Conservation (phyloP, 2,888 invertebrate species). For the Latheticus oryzae region DNA sequence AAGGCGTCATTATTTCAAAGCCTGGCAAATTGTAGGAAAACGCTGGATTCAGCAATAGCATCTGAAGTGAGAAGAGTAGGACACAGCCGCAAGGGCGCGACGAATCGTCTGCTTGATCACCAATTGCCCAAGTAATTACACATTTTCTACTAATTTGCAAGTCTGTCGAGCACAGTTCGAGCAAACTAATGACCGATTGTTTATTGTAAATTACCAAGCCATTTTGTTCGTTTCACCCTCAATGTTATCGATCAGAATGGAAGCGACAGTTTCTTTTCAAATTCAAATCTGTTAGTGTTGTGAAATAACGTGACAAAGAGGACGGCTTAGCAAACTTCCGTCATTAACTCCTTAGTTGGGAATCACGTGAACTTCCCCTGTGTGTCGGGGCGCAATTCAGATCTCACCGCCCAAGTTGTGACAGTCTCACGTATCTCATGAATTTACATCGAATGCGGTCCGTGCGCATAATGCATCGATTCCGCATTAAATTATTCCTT, state of each 20-base stretch:
- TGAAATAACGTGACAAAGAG: constrained; percentile 35
- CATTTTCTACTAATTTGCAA: constrained; percentile 53
- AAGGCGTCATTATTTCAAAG: constrained; percentile 31
- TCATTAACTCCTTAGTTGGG: constrained; percentile 40
- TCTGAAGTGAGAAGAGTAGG: constrained; percentile 39
- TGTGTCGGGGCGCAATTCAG: constrained; percentile 22
- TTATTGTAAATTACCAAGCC: constrained; percentile 44
- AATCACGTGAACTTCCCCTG: constrained; percentile 36
- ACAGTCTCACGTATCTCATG: constrained; percentile 56
- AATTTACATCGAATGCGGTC: constrained; percentile 58
- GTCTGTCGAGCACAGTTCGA: constrained; percentile 45
- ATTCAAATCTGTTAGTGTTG: constrained; percentile 32
- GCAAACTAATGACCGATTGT: constrained; percentile 48
- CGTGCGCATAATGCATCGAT: constrained; percentile 54
- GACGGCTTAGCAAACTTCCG: constrained; percentile 35
- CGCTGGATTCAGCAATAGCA: constrained; percentile 21
- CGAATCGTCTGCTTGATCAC: constrained; percentile 49
- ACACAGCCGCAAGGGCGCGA: constrained; percentile 43
- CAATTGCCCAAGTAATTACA: constrained; percentile 52
- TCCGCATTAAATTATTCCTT: constrained; percentile 55
- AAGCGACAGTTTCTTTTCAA: constrained; percentile 32
- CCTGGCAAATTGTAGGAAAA: constrained; percentile 32
- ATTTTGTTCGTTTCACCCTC: constrained; percentile 6
- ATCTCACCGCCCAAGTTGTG: constrained; percentile 42
- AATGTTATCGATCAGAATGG: not conserved